These are phyloP conservation scores for Plagiodera versicolora DNA, from an alignment of 2,888 invertebrate species.

Conservation along the genomic window DNA sequence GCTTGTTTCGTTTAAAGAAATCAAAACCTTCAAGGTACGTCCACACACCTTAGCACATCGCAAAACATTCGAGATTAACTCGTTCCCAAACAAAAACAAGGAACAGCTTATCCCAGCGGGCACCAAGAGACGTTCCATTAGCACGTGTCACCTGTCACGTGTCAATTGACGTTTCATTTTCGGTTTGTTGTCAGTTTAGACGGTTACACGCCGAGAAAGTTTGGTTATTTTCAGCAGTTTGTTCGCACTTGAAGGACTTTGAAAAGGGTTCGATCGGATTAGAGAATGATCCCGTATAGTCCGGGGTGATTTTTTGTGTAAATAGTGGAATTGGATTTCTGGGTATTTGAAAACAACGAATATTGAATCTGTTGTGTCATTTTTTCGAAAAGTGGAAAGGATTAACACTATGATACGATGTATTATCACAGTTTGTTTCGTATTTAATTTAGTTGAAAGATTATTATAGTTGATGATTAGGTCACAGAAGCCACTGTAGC, in stretches of 20 bases:
- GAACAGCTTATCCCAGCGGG: constrained; percentile 8
- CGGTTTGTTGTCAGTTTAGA: constrained; percentile 16
- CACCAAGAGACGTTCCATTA: constrained; percentile 12
- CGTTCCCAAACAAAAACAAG: background rate
- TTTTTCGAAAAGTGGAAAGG: too few species aligned
- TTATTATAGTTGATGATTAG: too few species aligned
- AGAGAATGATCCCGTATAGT: constrained; percentile 6
- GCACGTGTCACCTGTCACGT: constrained; percentile 20
- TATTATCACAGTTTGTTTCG: too few species aligned
- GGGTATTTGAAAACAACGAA: constrained; percentile 12
- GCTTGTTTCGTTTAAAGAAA: too few species aligned
- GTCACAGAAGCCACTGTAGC: too few species aligned
- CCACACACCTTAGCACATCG: too few species aligned
- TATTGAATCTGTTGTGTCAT: background rate
- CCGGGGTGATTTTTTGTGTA: constrained; percentile 17
- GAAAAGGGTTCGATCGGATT: constrained; percentile 6
- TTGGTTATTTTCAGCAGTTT: constrained; percentile 14
- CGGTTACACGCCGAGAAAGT: constrained; percentile 1
- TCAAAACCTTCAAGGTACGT: too few species aligned
- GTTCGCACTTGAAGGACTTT: background rate
- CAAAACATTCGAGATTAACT: constrained; percentile 5
- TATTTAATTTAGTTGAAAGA: too few species aligned
- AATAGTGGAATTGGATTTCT: constrained; percentile 23
- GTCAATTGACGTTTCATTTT: constrained; percentile 29
- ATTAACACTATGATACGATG: too few species aligned